A percentile compares a stretch with the other conserved stretches of the same genome.
phyloP scores from a whole-genome alignment of 2,888 invertebrate genomes.

The Anoplius nigerrimus region DNA sequence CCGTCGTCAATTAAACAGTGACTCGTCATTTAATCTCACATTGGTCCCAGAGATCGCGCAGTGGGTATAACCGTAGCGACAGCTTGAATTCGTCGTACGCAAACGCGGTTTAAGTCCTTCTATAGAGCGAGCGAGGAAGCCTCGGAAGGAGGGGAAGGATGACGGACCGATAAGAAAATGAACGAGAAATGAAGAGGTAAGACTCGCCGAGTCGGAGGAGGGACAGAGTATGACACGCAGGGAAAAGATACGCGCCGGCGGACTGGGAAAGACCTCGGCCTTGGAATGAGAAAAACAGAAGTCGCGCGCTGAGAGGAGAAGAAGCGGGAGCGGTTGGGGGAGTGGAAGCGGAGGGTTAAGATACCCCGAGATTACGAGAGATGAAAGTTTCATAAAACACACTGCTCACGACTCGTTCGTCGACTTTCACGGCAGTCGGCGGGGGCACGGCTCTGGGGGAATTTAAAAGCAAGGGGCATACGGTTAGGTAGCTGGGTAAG shows the following conservation, averaged over 20 bases:
- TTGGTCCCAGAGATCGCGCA: too few species aligned
- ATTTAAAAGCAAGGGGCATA: slow-evolving; percentile 47
- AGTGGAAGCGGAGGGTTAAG: slow-evolving; percentile 31
- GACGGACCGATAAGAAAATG: background rate
- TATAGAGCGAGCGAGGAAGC: background rate
- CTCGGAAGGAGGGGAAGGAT: background rate
- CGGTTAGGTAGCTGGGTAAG: slow-evolving; percentile 26
- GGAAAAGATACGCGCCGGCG: too few species aligned
- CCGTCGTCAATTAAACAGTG: too few species aligned
- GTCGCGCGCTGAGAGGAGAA: background rate
- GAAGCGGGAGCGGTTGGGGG: too few species aligned
- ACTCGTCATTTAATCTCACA: too few species aligned
- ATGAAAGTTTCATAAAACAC: slow-evolving; percentile 68
- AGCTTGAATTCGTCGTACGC: background rate
- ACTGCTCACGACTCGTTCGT: slow-evolving; percentile 45
- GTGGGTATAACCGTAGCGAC: background rate
- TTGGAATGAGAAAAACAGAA: too few species aligned
- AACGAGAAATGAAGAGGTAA: background rate
- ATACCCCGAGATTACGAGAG: slow-evolving; percentile 61
- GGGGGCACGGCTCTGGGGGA: slow-evolving; percentile 41
- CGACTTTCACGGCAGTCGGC: slow-evolving; percentile 40
- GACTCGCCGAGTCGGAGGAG: background rate
- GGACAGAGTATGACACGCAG: background rate
- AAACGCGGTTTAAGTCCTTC: background rate
- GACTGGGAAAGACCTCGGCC: too few species aligned